A percentile compares a stretch with the other conserved stretches of the same genome.
phyloP scores from a whole-genome alignment of 2,888 invertebrate species.

The Miltochrista miniata region DNA sequence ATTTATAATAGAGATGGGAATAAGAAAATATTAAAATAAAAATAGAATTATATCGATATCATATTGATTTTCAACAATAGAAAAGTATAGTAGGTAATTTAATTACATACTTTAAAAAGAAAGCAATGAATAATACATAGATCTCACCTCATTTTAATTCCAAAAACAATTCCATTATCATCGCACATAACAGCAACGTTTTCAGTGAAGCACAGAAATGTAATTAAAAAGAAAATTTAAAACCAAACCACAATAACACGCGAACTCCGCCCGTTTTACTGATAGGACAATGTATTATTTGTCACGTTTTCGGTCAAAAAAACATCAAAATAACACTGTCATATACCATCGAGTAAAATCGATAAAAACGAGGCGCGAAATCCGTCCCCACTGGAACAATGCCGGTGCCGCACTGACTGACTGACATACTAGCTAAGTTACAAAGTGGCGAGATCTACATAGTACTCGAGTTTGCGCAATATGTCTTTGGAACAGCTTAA shows the following conservation, averaged over 20 bases:
- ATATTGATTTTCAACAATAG: too few species aligned
- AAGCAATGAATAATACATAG: conserved; percentile 24
- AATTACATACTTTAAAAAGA: conserved; percentile 4
- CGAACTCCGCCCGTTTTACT: conserved; percentile 34
- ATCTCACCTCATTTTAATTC: conserved; percentile 54
- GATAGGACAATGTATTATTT: conserved; percentile 50
- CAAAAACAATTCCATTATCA: conserved; percentile 43
- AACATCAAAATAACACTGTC: conserved; percentile 67
- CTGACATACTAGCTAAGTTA: conserved; percentile 43
- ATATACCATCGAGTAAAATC: conserved; percentile 47
- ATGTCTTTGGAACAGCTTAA: conserved; percentile 21
- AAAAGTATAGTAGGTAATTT: neutral
- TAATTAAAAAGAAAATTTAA: conserved; percentile 15
- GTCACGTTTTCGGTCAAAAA: conserved; percentile 57
- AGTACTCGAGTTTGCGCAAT: conserved; percentile 62
- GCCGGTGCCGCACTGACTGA: conserved; percentile 65
- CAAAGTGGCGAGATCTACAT: conserved; percentile 53
- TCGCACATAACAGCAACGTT: conserved; percentile 36
- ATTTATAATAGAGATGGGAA: too few species aligned
- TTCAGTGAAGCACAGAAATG: conserved; percentile 35
- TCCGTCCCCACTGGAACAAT: conserved; percentile 40
- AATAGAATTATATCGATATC: too few species aligned
- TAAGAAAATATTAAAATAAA: too few species aligned
- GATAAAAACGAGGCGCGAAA: conserved; percentile 49
- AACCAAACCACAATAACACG: conserved; percentile 55